These are phyloP conservation scores for Peromyscus leucopus DNA, from an alignment of 2,113 vertebrate species.

Conservation along the genomic window DNA sequence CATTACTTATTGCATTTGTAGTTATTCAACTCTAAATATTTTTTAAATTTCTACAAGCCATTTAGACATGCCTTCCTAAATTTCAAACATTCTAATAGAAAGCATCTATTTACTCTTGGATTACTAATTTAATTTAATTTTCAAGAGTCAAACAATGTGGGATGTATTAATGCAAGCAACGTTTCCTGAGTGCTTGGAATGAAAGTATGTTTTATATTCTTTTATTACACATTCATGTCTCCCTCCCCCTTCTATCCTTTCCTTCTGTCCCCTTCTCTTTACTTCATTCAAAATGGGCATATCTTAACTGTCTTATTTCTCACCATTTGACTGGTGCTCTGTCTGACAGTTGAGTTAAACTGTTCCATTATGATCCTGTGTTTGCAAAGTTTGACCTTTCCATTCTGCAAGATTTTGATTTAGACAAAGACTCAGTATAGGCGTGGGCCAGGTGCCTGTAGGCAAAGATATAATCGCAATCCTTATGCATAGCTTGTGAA, in stretches of 20 bases:
- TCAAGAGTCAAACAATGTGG: not conserved
- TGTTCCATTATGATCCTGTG: not conserved
- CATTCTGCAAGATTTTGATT: not conserved
- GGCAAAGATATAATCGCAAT: not conserved
- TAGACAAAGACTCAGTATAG: not conserved
- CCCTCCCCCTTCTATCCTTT: not conserved
- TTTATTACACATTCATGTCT: not conserved
- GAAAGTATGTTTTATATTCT: constrained; percentile 34
- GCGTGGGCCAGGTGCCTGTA: not conserved
- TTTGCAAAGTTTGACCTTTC: constrained; percentile 1
- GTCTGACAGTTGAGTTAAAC: not conserved
- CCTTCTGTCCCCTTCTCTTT: not conserved
- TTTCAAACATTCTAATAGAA: constrained; percentile 51
- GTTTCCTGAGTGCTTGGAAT: not conserved
- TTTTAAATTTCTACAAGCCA: not conserved
- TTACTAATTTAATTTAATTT: constrained; percentile 48
- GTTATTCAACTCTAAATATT: constrained; percentile 43
- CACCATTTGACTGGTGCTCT: not conserved
- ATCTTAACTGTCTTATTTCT: not conserved
- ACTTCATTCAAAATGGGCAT: not conserved
- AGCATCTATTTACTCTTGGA: constrained; percentile 45
- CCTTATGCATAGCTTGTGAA: not conserved
- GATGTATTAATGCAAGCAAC: not conserved
- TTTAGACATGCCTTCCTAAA: constrained; percentile 30
- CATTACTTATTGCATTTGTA: not conserved